These are phyloP conservation scores for Rhagium mordax DNA, from an alignment of 2,888 invertebrate species.

Conservation along the genomic window DNA sequence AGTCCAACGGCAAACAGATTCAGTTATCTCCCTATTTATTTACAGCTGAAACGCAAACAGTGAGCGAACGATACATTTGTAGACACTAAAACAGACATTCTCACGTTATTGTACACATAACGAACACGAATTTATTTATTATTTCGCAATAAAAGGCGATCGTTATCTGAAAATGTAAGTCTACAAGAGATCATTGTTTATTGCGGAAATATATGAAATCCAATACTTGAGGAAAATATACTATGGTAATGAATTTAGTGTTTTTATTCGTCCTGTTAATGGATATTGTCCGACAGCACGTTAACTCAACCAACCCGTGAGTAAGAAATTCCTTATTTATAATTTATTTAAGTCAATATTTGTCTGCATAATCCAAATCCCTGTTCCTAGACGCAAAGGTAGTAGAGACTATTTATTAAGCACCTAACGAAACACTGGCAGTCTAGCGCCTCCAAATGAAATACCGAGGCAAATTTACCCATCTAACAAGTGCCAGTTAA, in stretches of 20 bases:
- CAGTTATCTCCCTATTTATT: conserved; percentile 6
- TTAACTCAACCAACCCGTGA: no score
- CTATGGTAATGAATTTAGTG: no score
- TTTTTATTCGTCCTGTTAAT: no score
- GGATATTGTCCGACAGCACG: no score
- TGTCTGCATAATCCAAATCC: no score
- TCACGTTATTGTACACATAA: neutral
- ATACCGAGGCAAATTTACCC: neutral
- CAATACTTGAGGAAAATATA: no score
- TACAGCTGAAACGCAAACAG: neutral
- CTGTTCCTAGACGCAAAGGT: neutral
- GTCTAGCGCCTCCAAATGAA: neutral
- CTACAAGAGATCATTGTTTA: neutral
- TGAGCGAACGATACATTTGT: neutral
- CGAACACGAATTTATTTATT: neutral
- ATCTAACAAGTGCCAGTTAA: neutral
- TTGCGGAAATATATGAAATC: neutral
- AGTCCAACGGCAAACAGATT: neutral
- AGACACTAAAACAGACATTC: neutral
- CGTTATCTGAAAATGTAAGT: neutral
- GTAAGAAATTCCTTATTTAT: no score
- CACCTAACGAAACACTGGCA: neutral
- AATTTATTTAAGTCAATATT: no score
- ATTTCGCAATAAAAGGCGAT: neutral
- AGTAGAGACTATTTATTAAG: neutral